phyloP scores from a whole-genome alignment of 2,888 invertebrate species.

The Heliothis peltigera region DNA sequence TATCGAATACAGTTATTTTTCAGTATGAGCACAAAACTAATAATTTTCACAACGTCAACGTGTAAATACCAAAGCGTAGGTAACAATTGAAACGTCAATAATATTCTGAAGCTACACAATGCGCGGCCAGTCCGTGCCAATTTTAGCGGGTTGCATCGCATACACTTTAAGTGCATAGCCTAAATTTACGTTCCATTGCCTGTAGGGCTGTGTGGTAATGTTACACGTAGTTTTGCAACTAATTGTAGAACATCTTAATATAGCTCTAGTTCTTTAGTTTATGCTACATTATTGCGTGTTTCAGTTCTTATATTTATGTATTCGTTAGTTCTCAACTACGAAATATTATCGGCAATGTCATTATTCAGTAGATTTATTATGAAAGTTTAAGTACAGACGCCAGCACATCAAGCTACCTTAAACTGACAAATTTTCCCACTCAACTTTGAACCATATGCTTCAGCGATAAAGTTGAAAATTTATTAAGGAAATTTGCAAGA shows the following conservation, averaged over 20 bases:
- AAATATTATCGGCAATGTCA: no score
- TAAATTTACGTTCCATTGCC: conserved; percentile 37
- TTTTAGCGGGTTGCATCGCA: conserved; percentile 39
- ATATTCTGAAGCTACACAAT: conserved; percentile 15
- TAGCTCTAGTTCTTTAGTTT: not conserved
- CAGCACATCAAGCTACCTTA: no score
- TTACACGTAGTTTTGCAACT: not conserved
- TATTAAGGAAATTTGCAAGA: no score
- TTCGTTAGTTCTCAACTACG: no score
- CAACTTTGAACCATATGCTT: no score
- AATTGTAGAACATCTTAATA: not conserved
- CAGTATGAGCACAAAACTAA: not conserved
- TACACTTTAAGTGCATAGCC: conserved; percentile 44
- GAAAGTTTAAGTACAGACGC: no score
- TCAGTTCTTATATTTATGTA: no score
- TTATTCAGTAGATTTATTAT: no score
- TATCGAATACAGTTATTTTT: no score
- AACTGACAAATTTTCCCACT: no score
- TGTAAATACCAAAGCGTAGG: conserved; percentile 11
- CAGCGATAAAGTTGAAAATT: no score
- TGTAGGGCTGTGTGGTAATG: conserved; percentile 17
- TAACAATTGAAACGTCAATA: conserved; percentile 26
- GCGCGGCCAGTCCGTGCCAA: conserved; percentile 40
- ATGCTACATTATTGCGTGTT: no score
- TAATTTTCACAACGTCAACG: not conserved